Evolutionary conservation across 2,888 invertebrate genomes (phyloP).

Genomic region (Lymantria dispar): DNA sequence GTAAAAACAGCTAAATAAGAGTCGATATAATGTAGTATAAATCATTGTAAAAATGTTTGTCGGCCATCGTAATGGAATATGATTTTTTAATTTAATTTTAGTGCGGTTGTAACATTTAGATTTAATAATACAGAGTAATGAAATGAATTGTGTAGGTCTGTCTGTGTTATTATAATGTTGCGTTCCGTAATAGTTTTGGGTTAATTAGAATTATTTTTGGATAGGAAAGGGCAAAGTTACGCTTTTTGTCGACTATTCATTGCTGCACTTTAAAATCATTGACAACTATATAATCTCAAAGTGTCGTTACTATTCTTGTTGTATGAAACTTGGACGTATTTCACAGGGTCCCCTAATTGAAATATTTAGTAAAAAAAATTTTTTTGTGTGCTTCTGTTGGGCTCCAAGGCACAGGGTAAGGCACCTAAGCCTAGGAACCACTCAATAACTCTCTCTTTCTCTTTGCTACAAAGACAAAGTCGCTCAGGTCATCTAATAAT

Average conservation of each 20-base stretch:
- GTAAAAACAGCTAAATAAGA: constrained; percentile 42
- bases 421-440: no score
- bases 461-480: no score
- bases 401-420: no score
- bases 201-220: constrained; percentile 58
- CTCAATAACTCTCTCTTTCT: no score
- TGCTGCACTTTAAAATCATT: constrained; percentile 23
- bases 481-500: no score
- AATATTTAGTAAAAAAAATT: no score
- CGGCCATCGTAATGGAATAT: constrained; percentile 19
- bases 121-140: constrained; percentile 26
- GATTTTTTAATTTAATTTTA: constrained; percentile 24
- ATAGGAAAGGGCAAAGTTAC: constrained; percentile 50
- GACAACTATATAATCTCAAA: not conserved
- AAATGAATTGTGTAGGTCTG: constrained; percentile 28
- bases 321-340: no score
- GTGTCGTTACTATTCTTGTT: no score
- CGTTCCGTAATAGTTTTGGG: constrained; percentile 49
- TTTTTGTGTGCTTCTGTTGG: no score
- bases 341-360: no score
- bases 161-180: constrained; percentile 41
- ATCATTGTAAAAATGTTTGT: constrained; percentile 43
- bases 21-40: constrained; percentile 45
- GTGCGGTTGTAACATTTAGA: constrained; percentile 28
- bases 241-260: constrained; percentile 43